Evolutionary conservation across 2,888 invertebrate genomes (phyloP).

Genomic region (Amphipyra tragopoginis): DNA sequence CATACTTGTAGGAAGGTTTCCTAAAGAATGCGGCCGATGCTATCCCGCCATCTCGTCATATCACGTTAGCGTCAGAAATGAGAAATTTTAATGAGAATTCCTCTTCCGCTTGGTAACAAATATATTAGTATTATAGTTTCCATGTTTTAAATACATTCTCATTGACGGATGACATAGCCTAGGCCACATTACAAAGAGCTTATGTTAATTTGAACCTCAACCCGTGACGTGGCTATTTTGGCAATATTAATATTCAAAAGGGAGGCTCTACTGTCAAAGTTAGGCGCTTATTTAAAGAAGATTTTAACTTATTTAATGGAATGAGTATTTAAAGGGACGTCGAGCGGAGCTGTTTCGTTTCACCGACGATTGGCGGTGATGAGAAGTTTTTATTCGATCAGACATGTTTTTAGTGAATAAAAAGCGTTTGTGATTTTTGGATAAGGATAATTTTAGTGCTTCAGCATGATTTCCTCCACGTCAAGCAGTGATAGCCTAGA

Average conservation of each 20-base stretch:
- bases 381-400: conserved; percentile 6
- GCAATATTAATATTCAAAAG: conserved; percentile 61
- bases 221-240: conserved; percentile 62
- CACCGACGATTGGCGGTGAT: conserved; percentile 9
- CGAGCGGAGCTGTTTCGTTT: conserved; percentile 3
- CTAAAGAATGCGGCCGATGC: conserved; percentile 36
- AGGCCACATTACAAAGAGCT: conserved; percentile 39
- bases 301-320: conserved; percentile 43
- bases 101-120: conserved; percentile 35
- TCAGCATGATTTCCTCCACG: too few relatives aligned
- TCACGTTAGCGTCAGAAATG: conserved; percentile 47
- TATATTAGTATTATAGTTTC: conserved; percentile 37
- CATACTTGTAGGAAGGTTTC: conserved; percentile 36
- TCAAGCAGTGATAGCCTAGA: too few relatives aligned
- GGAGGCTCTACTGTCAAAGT: conserved; percentile 44
- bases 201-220: conserved; percentile 61
- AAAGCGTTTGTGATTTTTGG: conserved; percentile 9
- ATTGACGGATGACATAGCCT: conserved; percentile 12
- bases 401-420: conserved; percentile 3
- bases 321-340: conserved; percentile 36
- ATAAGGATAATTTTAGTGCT: not conserved
- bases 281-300: conserved; percentile 47
- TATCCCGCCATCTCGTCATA: conserved; percentile 32
- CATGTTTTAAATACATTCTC: conserved; percentile 37
- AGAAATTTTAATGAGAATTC: conserved; percentile 54